These are phyloP conservation scores for Hylaeus volcanicus DNA, from an alignment of 1,140 invertebrate genomes.

Conservation along the genomic window DNA sequence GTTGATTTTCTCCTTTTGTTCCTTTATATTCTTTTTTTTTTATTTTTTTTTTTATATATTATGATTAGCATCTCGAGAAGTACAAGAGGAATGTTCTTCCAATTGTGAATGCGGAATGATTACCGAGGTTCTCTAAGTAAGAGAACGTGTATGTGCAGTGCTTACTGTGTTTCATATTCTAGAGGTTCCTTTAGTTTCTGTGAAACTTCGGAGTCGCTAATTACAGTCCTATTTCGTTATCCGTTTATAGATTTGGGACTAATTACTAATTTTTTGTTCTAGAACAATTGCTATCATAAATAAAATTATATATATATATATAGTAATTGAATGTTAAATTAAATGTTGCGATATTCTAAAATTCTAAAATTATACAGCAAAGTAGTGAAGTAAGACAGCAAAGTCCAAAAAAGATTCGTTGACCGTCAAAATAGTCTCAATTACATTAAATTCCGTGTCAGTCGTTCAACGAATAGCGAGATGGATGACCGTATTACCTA, in stretches of 20 bases:
- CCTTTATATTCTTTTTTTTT: slow-evolving; percentile 61
- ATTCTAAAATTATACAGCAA: background rate
- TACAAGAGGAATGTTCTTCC: slow-evolving; percentile 80
- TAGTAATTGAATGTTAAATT: slow-evolving; percentile 19
- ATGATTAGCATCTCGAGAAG: slow-evolving; percentile 64
- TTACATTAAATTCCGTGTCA: background rate
- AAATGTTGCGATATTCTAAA: slow-evolving; percentile 3
- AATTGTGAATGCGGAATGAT: slow-evolving; percentile 80
- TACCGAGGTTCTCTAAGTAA: slow-evolving; percentile 39
- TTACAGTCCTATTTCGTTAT: slow-evolving; percentile 31
- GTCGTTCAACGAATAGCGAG: slow-evolving; percentile 24
- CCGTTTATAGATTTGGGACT: slow-evolving; percentile 5
- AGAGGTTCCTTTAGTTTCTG: slow-evolving; percentile 10
- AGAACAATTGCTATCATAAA: background rate
- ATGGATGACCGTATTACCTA: background rate
- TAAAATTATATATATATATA: background rate
- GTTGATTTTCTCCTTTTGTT: slow-evolving; percentile 61
- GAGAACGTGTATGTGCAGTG: slow-evolving; percentile 51
- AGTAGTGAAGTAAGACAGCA: background rate
- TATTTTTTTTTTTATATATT: slow-evolving; percentile 62
- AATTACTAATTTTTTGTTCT: background rate
- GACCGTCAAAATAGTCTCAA: background rate
- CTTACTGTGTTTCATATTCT: slow-evolving; percentile 62
- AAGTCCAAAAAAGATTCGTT: background rate
- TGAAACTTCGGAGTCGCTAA: slow-evolving; percentile 36